Percentiles rank a stretch among this genome's conserved stretches.
Evolutionary conservation across 2,113 vertebrate species (phyloP).

Genomic region (Equus przewalskii): DNA sequence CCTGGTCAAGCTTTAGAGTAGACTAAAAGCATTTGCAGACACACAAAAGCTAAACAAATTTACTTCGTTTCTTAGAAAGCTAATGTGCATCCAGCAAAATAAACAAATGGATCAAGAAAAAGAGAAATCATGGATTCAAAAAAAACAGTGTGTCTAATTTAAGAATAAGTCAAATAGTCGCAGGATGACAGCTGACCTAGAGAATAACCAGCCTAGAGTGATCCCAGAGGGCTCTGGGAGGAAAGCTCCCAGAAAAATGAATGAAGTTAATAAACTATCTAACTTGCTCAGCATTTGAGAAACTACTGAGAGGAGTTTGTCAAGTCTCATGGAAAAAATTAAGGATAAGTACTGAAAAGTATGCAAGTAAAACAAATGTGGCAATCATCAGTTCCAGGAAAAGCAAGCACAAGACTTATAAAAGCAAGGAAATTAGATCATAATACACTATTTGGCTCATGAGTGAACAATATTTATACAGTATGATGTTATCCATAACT

Average conservation of each 20-base stretch:
- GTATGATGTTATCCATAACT: neutral
- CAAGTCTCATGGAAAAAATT: neutral
- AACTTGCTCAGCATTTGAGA: neutral
- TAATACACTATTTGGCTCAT: neutral
- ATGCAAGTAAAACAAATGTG: neutral
- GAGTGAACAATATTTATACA: neutral
- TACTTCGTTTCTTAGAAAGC: slow-evolving; percentile 3
- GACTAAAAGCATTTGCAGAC: neutral
- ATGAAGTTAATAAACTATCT: neutral
- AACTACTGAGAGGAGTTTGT: neutral
- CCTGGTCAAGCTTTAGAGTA: neutral
- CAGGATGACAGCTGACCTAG: neutral
- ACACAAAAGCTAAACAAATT: neutral
- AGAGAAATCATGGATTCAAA: neutral
- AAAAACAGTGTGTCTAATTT: neutral
- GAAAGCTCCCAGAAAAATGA: neutral
- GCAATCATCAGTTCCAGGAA: neutral
- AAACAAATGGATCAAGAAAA: neutral
- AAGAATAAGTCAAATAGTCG: neutral
- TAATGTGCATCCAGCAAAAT: neutral
- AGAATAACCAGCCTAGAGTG: neutral
- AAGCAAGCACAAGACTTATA: neutral
- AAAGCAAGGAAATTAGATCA: neutral
- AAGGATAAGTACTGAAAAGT: neutral
- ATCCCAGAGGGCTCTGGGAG: neutral